phyloP scores from a whole-genome alignment of 2,888 invertebrate genomes.

The Cloeon dipterum region DNA sequence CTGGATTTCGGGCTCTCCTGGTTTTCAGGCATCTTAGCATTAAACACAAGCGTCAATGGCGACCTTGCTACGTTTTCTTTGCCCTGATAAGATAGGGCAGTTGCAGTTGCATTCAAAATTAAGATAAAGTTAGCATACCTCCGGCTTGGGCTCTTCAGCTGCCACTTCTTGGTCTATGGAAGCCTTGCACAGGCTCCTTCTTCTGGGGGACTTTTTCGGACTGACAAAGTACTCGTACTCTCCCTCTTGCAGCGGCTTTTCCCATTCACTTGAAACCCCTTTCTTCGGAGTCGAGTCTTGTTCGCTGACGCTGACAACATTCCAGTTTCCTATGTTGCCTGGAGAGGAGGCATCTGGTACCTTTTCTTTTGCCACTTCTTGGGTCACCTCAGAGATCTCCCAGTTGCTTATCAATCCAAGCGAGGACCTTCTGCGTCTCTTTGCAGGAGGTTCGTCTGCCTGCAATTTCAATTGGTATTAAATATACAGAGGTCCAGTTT shows the following conservation, averaged over 20 bases:
- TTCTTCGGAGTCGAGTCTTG: background rate
- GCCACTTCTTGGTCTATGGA: background rate
- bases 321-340: background rate
- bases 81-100: too few species aligned
- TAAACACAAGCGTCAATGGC: too few species aligned
- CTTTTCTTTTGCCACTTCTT: background rate
- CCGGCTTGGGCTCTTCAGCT: background rate
- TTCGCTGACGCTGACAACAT: background rate
- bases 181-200: background rate
- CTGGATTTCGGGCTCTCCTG: too few species aligned
- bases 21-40: too few species aligned
- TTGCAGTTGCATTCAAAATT: too few species aligned
- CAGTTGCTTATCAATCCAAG: too few species aligned
- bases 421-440: background rate
- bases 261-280: background rate
- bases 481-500: too few species aligned
- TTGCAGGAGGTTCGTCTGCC: background rate
- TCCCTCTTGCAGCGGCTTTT: background rate
- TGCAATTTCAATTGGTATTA: too few species aligned
- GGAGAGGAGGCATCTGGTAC: background rate
- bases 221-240: background rate
- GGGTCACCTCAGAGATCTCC: background rate
- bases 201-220: background rate
- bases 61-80: too few species aligned
- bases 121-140: too few species aligned